phyloP scores from a whole-genome alignment of 2,888 invertebrate genomes.

The Eristalinus aeneus region DNA sequence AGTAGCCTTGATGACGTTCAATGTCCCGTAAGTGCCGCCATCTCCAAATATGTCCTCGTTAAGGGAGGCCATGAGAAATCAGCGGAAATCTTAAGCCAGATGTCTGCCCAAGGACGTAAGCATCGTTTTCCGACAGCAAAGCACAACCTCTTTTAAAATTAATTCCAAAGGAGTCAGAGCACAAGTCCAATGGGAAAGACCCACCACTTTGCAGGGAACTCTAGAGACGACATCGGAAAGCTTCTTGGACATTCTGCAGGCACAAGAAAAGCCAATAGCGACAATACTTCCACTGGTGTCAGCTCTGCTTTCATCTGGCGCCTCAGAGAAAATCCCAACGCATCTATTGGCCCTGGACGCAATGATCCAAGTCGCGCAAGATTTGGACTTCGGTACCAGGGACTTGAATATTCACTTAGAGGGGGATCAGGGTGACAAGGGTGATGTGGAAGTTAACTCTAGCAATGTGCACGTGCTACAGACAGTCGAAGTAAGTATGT shows the following conservation, averaged over 20 bases:
- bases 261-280: constrained; percentile 74
- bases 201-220: neutral
- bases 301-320: constrained; percentile 85
- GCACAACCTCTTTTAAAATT: neutral
- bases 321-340: neutral
- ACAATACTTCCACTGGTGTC: constrained; percentile 82
- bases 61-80: constrained; percentile 39
- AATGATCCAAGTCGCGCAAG: constrained; percentile 82
- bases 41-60: constrained; percentile 30
- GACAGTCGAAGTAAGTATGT: neutral
- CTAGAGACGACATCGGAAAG: constrained; percentile 76
- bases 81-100: neutral
- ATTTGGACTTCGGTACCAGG: constrained; percentile 83
- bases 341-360: constrained; percentile 85
- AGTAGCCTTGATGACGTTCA: neutral
- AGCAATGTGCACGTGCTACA: constrained; percentile 92
- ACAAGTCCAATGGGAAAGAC: neutral
- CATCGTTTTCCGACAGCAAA: neutral
- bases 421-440: constrained; percentile 75
- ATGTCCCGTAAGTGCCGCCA: neutral
- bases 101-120: neutral
- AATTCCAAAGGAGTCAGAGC: neutral
- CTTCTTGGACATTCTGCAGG: constrained; percentile 76
- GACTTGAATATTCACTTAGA: constrained; percentile 72
- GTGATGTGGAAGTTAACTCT: constrained; percentile 85